These are phyloP conservation scores for Tautogolabrus adspersus DNA, from an alignment of 2,113 vertebrate species.

Conservation along the genomic window DNA sequence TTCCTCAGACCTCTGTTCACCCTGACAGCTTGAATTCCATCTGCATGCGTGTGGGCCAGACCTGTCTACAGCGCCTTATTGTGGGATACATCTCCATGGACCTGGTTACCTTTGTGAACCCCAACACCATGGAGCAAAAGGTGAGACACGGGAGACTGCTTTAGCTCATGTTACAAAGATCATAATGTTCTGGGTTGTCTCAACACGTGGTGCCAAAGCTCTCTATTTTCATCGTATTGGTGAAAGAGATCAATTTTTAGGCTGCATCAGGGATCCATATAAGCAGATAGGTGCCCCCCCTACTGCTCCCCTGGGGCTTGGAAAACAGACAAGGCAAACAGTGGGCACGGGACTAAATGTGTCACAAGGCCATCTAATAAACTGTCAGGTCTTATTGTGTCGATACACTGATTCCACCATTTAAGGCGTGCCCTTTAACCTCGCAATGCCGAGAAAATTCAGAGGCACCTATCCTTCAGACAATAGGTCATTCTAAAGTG, in stretches of 20 bases:
- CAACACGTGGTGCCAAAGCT: slow-evolving; percentile 28
- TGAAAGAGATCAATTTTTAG: slow-evolving; percentile 75
- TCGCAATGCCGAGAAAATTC: slow-evolving; percentile 64
- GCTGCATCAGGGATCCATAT: slow-evolving; percentile 67
- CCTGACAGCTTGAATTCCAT: slow-evolving; percentile 81
- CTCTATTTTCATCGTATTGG: slow-evolving; percentile 51
- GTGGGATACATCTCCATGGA: slow-evolving; percentile 89
- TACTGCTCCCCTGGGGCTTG: slow-evolving; percentile 74
- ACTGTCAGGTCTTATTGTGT: slow-evolving; percentile 87
- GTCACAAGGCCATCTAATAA: slow-evolving; percentile 84
- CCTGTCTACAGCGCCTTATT: slow-evolving; percentile 83
- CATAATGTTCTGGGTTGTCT: slow-evolving; percentile 29
- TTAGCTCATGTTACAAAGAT: slow-evolving; percentile 9
- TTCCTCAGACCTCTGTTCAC: slow-evolving; percentile 88
- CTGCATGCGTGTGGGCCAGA: slow-evolving; percentile 84
- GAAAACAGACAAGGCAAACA: slow-evolving; percentile 71
- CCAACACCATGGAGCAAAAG: slow-evolving; percentile 85
- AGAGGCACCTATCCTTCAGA: slow-evolving; percentile 71
- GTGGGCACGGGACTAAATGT: slow-evolving; percentile 72
- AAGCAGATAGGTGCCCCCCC: slow-evolving; percentile 71
- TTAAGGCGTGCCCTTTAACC: slow-evolving; percentile 84
- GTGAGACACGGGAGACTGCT: slow-evolving; percentile 71
- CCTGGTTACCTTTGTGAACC: slow-evolving; percentile 88
- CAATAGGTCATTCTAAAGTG: slow-evolving; percentile 77
- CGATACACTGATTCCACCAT: slow-evolving; percentile 84